A percentile compares a stretch with the other conserved stretches of the same genome.
phyloP scores from a whole-genome alignment of 2,888 invertebrate species.

The Hesperia comma region DNA sequence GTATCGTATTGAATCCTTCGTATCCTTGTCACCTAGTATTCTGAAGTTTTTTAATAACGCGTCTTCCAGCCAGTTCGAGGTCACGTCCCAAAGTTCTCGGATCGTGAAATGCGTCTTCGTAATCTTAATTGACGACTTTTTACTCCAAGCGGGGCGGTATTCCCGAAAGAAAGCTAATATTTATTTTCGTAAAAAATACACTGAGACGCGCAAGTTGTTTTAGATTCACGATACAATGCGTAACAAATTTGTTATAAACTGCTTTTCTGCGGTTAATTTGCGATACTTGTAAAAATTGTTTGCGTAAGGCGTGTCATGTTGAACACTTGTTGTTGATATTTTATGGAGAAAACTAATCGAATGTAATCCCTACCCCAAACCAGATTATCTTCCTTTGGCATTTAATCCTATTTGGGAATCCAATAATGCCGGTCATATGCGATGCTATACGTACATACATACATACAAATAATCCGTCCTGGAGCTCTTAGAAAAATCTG shows the following conservation, averaged over 20 bases:
- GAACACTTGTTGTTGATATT: neutral
- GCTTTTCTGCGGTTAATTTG: neutral
- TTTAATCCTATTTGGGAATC: too few relatives aligned
- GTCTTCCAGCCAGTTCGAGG: conserved; percentile 26
- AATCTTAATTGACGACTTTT: conserved; percentile 31
- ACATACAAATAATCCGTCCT: too few relatives aligned
- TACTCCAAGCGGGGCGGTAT: neutral
- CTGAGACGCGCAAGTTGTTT: neutral
- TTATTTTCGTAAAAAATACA: neutral
- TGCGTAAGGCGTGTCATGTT: neutral
- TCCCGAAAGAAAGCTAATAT: conserved; percentile 2
- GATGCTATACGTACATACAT: too few relatives aligned
- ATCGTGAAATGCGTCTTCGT: conserved; percentile 22
- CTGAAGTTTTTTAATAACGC: conserved; percentile 46
- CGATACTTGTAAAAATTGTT: neutral
- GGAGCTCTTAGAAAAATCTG: too few relatives aligned
- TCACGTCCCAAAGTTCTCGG: conserved; percentile 33
- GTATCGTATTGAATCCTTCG: neutral
- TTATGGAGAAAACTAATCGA: neutral
- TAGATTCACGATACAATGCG: neutral
- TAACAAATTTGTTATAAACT: neutral
- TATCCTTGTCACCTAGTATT: conserved; percentile 41
- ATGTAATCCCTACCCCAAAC: neutral
- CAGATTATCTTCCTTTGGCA: too few relatives aligned
- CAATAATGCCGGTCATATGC: too few relatives aligned